Evolutionary conservation across 2,113 vertebrate species (phyloP).

Genomic region (Pedionomus torquatus): DNA sequence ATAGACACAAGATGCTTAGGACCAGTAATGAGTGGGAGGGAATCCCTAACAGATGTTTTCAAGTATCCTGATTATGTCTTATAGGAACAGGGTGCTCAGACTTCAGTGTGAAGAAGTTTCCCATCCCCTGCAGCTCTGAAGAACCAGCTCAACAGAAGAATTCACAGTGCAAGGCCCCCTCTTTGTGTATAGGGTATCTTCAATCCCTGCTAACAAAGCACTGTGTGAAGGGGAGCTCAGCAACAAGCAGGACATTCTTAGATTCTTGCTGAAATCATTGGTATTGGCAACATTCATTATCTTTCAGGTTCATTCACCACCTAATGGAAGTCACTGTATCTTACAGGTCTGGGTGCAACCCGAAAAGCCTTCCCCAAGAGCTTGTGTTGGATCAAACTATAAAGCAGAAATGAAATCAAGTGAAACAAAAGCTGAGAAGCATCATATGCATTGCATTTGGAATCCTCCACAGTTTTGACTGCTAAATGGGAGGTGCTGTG

Average conservation of each 20-base stretch:
- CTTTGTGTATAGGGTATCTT: neutral
- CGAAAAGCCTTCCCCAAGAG: neutral
- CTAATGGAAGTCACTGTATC: neutral
- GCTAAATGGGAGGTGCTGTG: conserved; percentile 71
- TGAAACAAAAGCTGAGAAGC: conserved; percentile 31
- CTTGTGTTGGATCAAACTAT: neutral
- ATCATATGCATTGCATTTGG: conserved; percentile 37
- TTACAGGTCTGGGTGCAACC: neutral
- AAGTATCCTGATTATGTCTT: neutral
- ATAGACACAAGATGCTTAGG: neutral
- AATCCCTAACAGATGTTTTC: neutral
- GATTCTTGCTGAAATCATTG: neutral
- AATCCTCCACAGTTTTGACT: conserved; percentile 74
- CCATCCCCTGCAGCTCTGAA: neutral
- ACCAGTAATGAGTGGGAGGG: neutral
- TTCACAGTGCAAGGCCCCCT: neutral
- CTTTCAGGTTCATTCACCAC: neutral
- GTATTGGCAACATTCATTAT: neutral
- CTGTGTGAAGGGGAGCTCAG: neutral
- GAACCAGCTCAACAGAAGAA: neutral
- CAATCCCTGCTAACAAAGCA: neutral
- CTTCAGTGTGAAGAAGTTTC: neutral
- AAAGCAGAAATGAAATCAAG: conserved; percentile 2
- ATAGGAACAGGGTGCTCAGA: neutral
- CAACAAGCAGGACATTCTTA: neutral